Base-by-base conservation (phyloP, 2,888 invertebrate genomes). In the Orthosia cruda region DNA sequence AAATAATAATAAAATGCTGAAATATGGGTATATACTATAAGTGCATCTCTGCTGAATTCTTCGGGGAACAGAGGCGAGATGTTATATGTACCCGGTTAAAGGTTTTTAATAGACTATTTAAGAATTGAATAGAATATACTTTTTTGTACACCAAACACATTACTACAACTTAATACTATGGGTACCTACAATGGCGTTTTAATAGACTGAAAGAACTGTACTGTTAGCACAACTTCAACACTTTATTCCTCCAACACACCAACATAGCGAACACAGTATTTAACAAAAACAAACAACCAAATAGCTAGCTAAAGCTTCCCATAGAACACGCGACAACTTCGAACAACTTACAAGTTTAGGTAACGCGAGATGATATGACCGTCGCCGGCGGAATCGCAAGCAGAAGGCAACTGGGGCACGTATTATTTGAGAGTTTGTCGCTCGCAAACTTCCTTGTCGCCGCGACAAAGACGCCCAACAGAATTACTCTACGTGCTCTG, bases 391-490 rank as follows among this genome's bases (percentile, higher is more conserved):
- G 90, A 90, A 90, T 90, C 77, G 85, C 85, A 90, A 90, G 84
- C 86, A 87, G 83, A 74, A 50, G 66, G 76, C 76, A 86, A 81
- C 82, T 81, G 76, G 71, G 64, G 85, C 90, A 90, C 90, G 90
- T 90, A 88, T 90, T 90, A 90, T 90, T 89, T 84, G 87, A 74
- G 86, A 89, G 89, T 90, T 89, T 89, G 89, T 89, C 82, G 81
- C 80, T 87, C 79, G 84, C 86, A 89, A 89, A 89, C 88, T 84
- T 90, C 82, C 87, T 84, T 86, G 84, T 87, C 79, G 83, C 80
- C 81, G 75, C 81, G 87, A 87, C 89, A 88, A 89, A 88, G 87
- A 86, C 84, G 89, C 85, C 81, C 84, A 86, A 87, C 90, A 86
- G 89, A 87, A 88, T 90, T 89, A 90, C 86, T 85, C 78, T 84